Evolutionary conservation across 2,888 invertebrate genomes (phyloP), one percentile per base, ranked within the genome.

Genomic region (Drosophila prolongata): DNA sequence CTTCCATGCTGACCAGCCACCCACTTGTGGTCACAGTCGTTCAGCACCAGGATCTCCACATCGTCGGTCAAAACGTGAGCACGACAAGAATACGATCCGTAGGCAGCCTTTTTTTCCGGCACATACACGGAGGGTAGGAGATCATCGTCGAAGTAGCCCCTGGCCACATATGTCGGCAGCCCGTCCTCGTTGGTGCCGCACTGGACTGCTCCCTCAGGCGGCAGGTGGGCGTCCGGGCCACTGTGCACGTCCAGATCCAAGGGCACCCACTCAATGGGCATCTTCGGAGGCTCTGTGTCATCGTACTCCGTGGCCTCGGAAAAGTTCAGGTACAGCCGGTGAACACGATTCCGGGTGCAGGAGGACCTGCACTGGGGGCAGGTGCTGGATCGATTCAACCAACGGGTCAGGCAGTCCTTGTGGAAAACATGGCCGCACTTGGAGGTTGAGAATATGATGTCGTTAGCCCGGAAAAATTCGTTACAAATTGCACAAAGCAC

Each of bases 361-460:
- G 46, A 37, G 1, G 76, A 62, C 0, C 90, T 82, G 53, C 90
- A 90, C 16, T 90, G 90, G 0, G 90, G 90, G 16, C 90, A 90
- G 6, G 78, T 89, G 0, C n/a, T 47, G 1, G 89, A 80, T 24
- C 79, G 69, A 1, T 44, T 38, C 0, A 90, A 59, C 89, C 90
- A 90, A 2, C 82, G 86, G 4, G 65, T 70, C 0, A 90, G 60
- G 30, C 90, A 90, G 1, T 76, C 66, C 19, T 75, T 82, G 57
- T 90, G 90, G 44, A 90, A 90, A 37, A 90, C 77, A 70, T 90
- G 90, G 1, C 90, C 90, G 64, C 90, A 90, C 3, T 50, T 73
- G 0, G 78, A 49, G 1, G 90, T 90, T 6, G 87, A 79, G 56
- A 66, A 81, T 1, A 90, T 79, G 0, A 76, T 67, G 62, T 90